Evolutionary conservation across 2,113 vertebrate genomes (phyloP), one percentile per base, ranked within the genome.

Genomic region (Oenanthe melanoleuca): DNA sequence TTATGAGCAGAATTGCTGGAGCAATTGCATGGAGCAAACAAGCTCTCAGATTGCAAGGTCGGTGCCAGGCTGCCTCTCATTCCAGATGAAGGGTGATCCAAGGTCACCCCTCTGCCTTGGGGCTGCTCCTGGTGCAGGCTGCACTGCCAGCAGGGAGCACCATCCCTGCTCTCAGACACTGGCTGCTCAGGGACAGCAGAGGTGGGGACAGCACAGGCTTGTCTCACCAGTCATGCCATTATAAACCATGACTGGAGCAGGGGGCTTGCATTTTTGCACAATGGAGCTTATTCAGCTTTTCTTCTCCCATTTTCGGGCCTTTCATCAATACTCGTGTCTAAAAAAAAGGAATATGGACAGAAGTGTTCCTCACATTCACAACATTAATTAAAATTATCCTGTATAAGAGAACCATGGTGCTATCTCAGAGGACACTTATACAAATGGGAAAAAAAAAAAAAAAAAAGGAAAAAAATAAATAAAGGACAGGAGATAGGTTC

Each of bases 141-240:
- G 40, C 40, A 2, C 20, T 40, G 38, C 19, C 40, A 67, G 52
- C 31, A 72, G 66, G 53, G 72, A 82, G 25, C 40, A 74, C 14
- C 1, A 2, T 15, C 26, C 29, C 64, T 77, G 15, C 25, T 45
- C 26, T 34, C 60, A 59, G 28, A 11, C 37, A 10, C 12, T 34
- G 38, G 13, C 50, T 40, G 34, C 65, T 50, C 34, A 73, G 33
- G 55, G 28, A 50, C 37, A n/a, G 0, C 18, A 63, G 37, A 42
- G 5, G 0, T 26, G 40, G 12, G n/a, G n/a, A n/a, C n/a, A n/a
- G n/a, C n/a, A 40, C 19, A 56, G 20, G 3, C 4, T 64, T 80
- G 2, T 81, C 25, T 79, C 14, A 57, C 21, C 22, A 25, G 16
- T 75, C 31, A 22, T 1, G 37, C 11, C 17, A 12, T 49, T 57